phyloP scores from a whole-genome alignment of 2,888 invertebrate genomes.

The Seladonia tumulorum region DNA sequence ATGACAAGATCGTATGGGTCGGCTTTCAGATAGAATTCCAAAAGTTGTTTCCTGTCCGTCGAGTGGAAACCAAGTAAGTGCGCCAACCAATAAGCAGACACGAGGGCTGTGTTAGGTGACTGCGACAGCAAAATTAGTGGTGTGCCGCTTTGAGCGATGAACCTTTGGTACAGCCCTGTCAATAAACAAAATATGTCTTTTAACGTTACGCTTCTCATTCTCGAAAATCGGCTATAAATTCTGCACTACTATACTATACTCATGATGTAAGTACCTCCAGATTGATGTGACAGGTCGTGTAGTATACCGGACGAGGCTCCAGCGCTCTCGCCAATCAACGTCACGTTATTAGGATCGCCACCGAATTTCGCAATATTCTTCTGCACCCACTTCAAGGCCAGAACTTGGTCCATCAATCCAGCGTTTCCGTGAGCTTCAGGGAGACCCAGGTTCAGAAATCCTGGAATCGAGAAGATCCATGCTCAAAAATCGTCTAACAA shows the following conservation, averaged over 20 bases:
- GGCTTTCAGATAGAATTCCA: neutral
- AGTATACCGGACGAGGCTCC: conserved; percentile 85
- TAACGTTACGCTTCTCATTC: too few species aligned
- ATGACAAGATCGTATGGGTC: neutral
- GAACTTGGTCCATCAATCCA: conserved; percentile 89
- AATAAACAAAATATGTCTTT: neutral
- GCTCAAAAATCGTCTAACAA: neutral
- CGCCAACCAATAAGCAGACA: conserved; percentile 81
- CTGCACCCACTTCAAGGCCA: conserved; percentile 89
- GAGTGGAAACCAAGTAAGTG: conserved; percentile 64
- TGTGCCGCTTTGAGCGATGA: conserved; percentile 86
- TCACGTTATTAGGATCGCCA: conserved; percentile 89
- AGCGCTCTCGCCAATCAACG: conserved; percentile 89
- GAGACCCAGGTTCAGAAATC: conserved; percentile 87
- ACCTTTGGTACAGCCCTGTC: conserved; percentile 85
- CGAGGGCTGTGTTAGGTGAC: conserved; percentile 9
- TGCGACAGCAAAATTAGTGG: conserved; percentile 83
- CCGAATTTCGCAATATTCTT: conserved; percentile 89
- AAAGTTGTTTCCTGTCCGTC: conserved; percentile 42
- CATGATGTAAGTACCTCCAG: conserved; percentile 38
- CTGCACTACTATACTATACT: too few species aligned
- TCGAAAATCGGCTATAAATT: too few species aligned
- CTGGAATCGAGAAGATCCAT: conserved; percentile 72
- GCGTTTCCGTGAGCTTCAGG: conserved; percentile 88
- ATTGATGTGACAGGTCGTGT: conserved; percentile 26